Conservation (phyloP, 2,888 invertebrate species). For the Microctonus hyperodae region DNA sequence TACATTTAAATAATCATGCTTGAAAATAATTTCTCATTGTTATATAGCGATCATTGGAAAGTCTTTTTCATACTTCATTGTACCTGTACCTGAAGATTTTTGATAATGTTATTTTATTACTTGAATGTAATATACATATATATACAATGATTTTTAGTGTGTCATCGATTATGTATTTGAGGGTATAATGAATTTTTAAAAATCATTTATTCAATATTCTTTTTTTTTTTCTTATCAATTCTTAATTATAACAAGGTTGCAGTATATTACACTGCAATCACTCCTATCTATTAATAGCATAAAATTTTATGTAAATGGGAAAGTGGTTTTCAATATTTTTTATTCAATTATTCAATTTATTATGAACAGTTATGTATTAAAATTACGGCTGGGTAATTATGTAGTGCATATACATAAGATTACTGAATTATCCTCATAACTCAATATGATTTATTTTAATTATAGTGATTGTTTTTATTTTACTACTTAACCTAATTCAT, state of each 20-base stretch:
- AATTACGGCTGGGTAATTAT: not conserved
- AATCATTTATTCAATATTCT: not conserved
- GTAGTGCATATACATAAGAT: not conserved
- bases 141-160: not conserved
- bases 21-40: conserved; percentile 9
- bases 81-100: conserved; percentile 43
- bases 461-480: not conserved
- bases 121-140: not conserved
- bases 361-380: not conserved
- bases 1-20: conserved; percentile 4
- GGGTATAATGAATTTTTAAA: not conserved
- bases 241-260: not conserved
- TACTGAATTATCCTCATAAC: not conserved
- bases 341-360: not conserved
- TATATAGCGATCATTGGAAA: not conserved
- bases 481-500: not conserved
- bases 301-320: not conserved
- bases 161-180: not conserved
- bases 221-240: not conserved
- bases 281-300: not conserved
- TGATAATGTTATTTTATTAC: conserved; percentile 32
- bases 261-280: not conserved
- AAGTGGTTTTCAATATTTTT: not conserved
- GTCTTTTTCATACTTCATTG: conserved; percentile 33
- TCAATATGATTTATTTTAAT: not conserved